Base-by-base conservation (phyloP, 64 coral and sea anemone genomes). In the Cladopsammia gracilis region DNA sequence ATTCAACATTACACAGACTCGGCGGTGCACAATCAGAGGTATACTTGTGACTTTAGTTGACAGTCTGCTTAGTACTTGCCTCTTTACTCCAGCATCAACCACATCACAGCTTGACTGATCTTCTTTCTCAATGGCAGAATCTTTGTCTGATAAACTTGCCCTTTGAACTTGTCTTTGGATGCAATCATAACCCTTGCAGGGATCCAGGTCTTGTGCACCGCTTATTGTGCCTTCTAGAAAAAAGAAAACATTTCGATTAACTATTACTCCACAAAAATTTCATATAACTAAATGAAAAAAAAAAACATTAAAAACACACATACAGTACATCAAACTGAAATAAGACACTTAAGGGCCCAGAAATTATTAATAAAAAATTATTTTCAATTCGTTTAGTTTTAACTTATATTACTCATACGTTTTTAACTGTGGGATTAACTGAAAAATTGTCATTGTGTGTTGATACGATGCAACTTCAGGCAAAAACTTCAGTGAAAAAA, bases 1-100 rank as follows among this genome's bases (percentile, higher is more conserved):
- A 68, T 84, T 84, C 18, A 84, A 20, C 62, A 6, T 67, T 16
- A 84, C 6, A 9, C 80, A 84, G 9, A 84, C 19, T 51, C 12
- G 0, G 1, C 19, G 6, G 18, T 50, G 50, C 18, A 84, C 61
- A 13, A 1, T 48, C 4, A 84, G 61, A 14, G 80, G 80, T 67
- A 69, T 49, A 10, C 43, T 19, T 48, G 9, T 84, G 8, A 84
- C 62, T 50, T 50, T 84, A 0, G 45, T 23, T 10, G 42, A 67
- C 0, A 84, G 80, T 7, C 80, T 42, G 20, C 2, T 24, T n/a
- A 20, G 4, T 8, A 49, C 62, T 22, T 23, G 60, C 10, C 3
- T n/a, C 8, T 2, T 7, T 51, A 45, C 44, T 20, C 13, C 78
- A 57, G 54, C 54, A 2, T 13, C 54, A 82, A 64, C 78, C 13